Conservation (phyloP, 2,113 vertebrate genomes). For the Furnarius figulus region DNA sequence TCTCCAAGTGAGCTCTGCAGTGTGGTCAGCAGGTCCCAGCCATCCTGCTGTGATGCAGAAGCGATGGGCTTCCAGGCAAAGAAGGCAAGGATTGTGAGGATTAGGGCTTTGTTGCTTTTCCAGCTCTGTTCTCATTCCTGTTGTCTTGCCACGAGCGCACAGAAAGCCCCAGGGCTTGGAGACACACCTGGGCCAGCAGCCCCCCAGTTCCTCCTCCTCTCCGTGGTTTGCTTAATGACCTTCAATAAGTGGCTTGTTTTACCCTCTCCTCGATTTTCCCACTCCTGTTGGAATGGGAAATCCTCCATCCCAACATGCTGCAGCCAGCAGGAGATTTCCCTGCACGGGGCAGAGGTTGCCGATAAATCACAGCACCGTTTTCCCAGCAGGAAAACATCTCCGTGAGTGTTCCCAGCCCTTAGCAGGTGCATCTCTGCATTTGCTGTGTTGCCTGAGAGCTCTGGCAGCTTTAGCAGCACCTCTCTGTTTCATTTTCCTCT, state of each 20-base stretch:
- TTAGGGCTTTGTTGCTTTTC: neutral
- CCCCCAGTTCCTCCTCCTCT: accelerated
- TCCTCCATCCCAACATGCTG: neutral
- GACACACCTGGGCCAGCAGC: neutral
- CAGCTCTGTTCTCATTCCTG: neutral
- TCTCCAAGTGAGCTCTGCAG: neutral
- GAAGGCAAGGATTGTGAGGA: neutral
- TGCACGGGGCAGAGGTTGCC: accelerated
- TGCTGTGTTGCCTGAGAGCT: neutral
- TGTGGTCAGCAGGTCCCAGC: neutral
- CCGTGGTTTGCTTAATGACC: neutral
- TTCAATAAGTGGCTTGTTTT: neutral
- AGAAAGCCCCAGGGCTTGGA: neutral
- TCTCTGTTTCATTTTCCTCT: neutral
- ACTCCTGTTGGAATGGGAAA: neutral
- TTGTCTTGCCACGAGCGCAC: accelerated
- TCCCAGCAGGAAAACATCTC: neutral
- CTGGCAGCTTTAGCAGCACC: neutral
- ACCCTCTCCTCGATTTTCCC: neutral
- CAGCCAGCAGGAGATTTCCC: neutral
- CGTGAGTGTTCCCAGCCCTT: too few species aligned
- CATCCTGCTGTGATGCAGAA: neutral
- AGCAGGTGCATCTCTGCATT: neutral
- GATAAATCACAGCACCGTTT: accelerated
- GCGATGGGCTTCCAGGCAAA: neutral